These are phyloP conservation scores for Microctonus brassicae DNA, from an alignment of 2,888 invertebrate species.

Conservation along the genomic window DNA sequence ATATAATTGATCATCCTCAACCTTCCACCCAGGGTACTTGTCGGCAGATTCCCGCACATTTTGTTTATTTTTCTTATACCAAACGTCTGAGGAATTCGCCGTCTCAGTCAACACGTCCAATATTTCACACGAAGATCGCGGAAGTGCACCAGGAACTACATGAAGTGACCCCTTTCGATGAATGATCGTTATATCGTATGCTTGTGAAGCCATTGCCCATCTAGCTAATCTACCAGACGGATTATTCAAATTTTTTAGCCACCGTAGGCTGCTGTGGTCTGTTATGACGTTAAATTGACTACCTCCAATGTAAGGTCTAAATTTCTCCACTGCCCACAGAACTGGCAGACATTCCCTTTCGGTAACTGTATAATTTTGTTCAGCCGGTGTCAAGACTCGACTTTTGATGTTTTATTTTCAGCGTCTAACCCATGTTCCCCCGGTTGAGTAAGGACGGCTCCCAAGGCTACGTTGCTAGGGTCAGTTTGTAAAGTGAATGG, in stretches of 20 bases:
- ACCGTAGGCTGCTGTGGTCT: neutral
- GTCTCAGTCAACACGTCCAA: neutral
- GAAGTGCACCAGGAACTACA: conserved; percentile 38
- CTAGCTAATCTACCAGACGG: too few species aligned
- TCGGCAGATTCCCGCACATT: neutral
- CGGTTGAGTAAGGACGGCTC: too few species aligned
- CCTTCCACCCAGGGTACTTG: neutral
- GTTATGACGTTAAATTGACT: conserved; percentile 20
- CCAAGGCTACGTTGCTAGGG: conserved; percentile 20
- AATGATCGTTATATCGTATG: conserved; percentile 18
- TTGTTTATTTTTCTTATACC: neutral
- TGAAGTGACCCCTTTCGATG: conserved; percentile 20
- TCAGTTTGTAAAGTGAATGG: conserved; percentile 28
- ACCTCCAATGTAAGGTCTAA: conserved; percentile 12
- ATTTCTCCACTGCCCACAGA: conserved; percentile 28
- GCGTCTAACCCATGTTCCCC: too few species aligned
- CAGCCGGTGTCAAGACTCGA: conserved; percentile 1
- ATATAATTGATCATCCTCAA: neutral
- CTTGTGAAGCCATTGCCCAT: too few species aligned
- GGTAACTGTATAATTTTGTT: conserved; percentile 18
- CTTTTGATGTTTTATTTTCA: neutral
- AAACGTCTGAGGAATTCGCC: neutral
- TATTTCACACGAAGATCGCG: neutral
- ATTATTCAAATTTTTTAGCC: too few species aligned
- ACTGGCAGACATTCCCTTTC: conserved; percentile 28